Evolutionary conservation across 2,797 vertebrate genomes (phyloP).

Genomic region (Pagetopsis macropterus): DNA sequence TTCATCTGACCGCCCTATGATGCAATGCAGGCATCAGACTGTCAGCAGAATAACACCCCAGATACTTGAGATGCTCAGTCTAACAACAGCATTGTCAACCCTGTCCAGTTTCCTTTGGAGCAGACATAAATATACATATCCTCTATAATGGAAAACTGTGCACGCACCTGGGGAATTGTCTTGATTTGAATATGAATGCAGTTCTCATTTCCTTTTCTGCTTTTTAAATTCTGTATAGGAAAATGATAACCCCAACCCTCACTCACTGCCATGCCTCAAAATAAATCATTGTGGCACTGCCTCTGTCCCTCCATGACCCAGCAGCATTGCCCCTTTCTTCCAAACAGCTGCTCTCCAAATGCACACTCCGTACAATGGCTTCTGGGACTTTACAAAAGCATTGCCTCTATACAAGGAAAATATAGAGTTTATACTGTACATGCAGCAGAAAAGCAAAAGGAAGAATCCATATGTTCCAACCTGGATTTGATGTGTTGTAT

Average conservation of each 20-base stretch:
- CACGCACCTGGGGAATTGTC: slow-evolving; percentile 42
- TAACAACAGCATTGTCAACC: slow-evolving; percentile 36
- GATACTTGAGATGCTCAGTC: slow-evolving; percentile 29
- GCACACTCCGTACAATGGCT: slow-evolving; percentile 23
- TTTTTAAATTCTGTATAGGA: slow-evolving; percentile 60
- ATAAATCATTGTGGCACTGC: slow-evolving; percentile 48
- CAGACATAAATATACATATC: slow-evolving; percentile 64
- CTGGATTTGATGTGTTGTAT: not conserved
- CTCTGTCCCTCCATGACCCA: slow-evolving; percentile 37
- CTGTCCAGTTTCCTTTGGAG: slow-evolving; percentile 47
- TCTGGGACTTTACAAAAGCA: slow-evolving; percentile 30
- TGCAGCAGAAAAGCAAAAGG: not conserved
- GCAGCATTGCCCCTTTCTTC: slow-evolving; percentile 5
- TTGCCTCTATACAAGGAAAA: not conserved
- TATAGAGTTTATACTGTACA: not conserved
- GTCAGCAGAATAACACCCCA: slow-evolving; percentile 33
- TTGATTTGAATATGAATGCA: slow-evolving; percentile 74
- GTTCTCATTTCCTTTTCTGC: slow-evolving; percentile 60
- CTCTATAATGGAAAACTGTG: slow-evolving; percentile 67
- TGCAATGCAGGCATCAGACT: slow-evolving; percentile 23
- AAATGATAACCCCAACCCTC: slow-evolving; percentile 59
- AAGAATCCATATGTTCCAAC: slow-evolving; percentile 10
- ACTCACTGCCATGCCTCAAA: slow-evolving; percentile 38
- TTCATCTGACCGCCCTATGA: slow-evolving; percentile 1
- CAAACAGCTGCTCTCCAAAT: slow-evolving; percentile 26